Evolutionary conservation across 2,113 vertebrate genomes (phyloP).

Genomic region (Crypturellus undulatus): DNA sequence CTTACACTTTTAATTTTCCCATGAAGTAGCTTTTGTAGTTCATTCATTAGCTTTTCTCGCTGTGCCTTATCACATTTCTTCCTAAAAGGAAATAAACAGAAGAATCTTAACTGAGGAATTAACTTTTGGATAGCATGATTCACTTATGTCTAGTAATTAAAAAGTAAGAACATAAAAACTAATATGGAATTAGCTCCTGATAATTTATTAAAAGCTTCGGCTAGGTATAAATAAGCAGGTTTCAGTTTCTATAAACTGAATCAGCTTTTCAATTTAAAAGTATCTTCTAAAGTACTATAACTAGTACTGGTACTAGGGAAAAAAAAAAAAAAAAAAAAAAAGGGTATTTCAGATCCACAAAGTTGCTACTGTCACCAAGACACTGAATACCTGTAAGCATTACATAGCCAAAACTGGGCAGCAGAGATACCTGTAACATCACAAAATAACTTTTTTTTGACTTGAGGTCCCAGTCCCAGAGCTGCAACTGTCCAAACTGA

Average conservation of each 20-base stretch:
- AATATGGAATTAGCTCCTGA: neutral
- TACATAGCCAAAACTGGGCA: neutral
- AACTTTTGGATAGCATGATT: neutral
- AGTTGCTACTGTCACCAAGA: neutral
- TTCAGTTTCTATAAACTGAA: neutral
- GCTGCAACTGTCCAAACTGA: neutral
- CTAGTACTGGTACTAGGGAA: neutral
- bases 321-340: neutral
- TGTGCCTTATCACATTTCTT: conserved; percentile 88
- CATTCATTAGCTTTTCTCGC: conserved; percentile 85
- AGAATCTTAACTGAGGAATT: neutral
- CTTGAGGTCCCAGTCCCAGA: neutral
- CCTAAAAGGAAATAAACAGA: conserved; percentile 69
- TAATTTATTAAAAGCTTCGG: neutral
- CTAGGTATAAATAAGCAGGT: neutral
- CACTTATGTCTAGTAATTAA: neutral
- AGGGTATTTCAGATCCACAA: neutral
- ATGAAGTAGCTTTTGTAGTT: conserved; percentile 86
- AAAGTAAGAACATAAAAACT: neutral
- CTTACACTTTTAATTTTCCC: conserved; percentile 92
- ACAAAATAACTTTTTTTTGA: neutral
- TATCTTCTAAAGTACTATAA: neutral
- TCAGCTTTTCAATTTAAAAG: neutral
- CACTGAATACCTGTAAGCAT: neutral
- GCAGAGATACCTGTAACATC: neutral